These are phyloP conservation scores for Copsychus sechellarum DNA, from an alignment of 2,113 vertebrate genomes.

Conservation along the genomic window DNA sequence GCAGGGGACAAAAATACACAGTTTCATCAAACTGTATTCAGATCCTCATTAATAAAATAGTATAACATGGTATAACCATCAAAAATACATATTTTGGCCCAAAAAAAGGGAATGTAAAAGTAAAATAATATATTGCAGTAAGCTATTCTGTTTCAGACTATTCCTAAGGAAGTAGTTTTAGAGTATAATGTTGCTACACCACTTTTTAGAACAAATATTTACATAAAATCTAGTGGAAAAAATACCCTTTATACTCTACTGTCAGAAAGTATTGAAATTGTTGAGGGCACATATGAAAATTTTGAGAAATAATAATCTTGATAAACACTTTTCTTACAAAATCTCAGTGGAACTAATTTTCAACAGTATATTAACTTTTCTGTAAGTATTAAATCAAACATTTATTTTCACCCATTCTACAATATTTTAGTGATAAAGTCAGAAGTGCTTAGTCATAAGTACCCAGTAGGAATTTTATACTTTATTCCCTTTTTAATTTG, in stretches of 20 bases:
- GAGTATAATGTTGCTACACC: background rate
- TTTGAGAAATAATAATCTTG: background rate
- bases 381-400: background rate
- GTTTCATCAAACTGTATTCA: background rate
- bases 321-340: background rate
- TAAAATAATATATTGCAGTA: background rate
- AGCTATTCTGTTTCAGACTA: background rate
- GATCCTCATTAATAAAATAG: background rate
- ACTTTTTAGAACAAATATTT: background rate
- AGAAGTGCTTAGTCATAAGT: background rate
- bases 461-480: background rate
- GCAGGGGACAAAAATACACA: background rate
- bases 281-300: background rate
- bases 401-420: background rate
- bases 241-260: background rate
- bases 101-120: background rate
- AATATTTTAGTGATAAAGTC: background rate
- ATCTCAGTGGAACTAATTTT: background rate
- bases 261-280: background rate
- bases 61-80: background rate
- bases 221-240: background rate
- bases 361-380: background rate
- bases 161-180: background rate
- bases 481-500: constrained; percentile 39
- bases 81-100: background rate